Conservation (phyloP, 2,888 invertebrate genomes). For the Drosophila putrida region DNA sequence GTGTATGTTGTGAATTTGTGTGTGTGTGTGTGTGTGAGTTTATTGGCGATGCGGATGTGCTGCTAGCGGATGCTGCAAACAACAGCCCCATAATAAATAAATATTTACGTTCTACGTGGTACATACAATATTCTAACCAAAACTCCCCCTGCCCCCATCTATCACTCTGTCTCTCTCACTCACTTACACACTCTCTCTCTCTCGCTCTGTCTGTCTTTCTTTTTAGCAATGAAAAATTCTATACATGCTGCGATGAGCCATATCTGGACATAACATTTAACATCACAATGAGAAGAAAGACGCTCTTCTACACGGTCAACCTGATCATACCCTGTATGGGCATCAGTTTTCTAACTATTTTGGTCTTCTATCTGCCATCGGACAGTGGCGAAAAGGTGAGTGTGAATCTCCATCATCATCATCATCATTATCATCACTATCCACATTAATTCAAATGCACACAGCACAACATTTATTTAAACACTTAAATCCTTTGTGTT, state of each 20-base stretch:
- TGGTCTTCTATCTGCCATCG: slow-evolving; percentile 98
- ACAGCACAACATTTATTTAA: too few relatives aligned
- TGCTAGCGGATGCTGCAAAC: slow-evolving; percentile 42
- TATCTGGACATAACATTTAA: slow-evolving; percentile 98
- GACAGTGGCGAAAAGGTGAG: slow-evolving; percentile 98
- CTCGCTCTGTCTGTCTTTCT: slow-evolving; percentile 66
- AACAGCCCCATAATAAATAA: slow-evolving; percentile 56
- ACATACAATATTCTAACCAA: slow-evolving; percentile 28
- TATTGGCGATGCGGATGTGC: slow-evolving; percentile 47
- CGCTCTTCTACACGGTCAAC: slow-evolving; percentile 98
- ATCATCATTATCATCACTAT: too few relatives aligned
- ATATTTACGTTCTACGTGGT: slow-evolving; percentile 46
- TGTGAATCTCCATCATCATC: slow-evolving; percentile 22
- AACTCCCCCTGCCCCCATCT: neutral
- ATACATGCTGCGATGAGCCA: slow-evolving; percentile 98
- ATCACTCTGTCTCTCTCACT: slow-evolving; percentile 3
- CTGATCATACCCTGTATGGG: slow-evolving; percentile 98
- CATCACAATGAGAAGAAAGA: slow-evolving; percentile 98
- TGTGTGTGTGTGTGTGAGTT: slow-evolving; percentile 17
- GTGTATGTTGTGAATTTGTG: neutral
- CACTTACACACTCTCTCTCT: slow-evolving; percentile 6
- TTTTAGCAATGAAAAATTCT: slow-evolving; percentile 94
- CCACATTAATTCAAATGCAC: slow-evolving; percentile 3
- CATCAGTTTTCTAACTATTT: slow-evolving; percentile 97
- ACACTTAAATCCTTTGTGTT: too few relatives aligned